Evolutionary conservation across 2,888 invertebrate genomes (phyloP), one percentile per base, ranked within the genome.

Genomic region (Sicus ferrugineus): DNA sequence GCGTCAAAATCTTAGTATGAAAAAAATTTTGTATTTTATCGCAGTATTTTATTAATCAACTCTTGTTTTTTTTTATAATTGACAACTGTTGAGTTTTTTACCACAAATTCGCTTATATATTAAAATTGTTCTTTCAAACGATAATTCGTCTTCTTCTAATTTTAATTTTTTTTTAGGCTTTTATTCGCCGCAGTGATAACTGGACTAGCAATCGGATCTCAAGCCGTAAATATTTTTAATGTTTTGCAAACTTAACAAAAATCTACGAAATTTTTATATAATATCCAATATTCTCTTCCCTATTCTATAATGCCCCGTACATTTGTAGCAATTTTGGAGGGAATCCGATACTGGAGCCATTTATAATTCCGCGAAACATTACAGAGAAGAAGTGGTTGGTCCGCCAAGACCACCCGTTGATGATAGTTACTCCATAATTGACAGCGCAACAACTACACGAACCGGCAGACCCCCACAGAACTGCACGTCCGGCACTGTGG

Each of bases 401-500:
- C 71, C 79, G 14, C 79, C 78, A 1, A 77, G 78, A 63, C 75
- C 75, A 68, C 77, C 79, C 2, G 78, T 82, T 23, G 83, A 84
- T 63, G 78, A 79, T 2, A 84, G 84, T 70, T 86, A 83, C 74
- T 80, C 81, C 31, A 78, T 84, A 77, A 75, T 84, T 65, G 81
- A 84, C 73, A 82, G 84, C 63, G 82, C 79, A 9, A 74, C 80
- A 9, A 75, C 76, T 68, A 79, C 75, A 67, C 78, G 78, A 31
- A 77, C 80, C 73, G 79, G 85, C 78, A 70, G 86, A n/a, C 85
- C 88, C 77, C 73, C 88, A 11, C 87, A 87, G 58, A 91, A 91
- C 78, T 92, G 91, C 77, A 89, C 88, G 1, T 72, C 75, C 42
- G 90, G 88, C 14, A 87, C 89, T 0, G 91, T 89, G 69, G 90